Conservation (phyloP, 2,797 vertebrate species). For the Sardinella longiceps region DNA sequence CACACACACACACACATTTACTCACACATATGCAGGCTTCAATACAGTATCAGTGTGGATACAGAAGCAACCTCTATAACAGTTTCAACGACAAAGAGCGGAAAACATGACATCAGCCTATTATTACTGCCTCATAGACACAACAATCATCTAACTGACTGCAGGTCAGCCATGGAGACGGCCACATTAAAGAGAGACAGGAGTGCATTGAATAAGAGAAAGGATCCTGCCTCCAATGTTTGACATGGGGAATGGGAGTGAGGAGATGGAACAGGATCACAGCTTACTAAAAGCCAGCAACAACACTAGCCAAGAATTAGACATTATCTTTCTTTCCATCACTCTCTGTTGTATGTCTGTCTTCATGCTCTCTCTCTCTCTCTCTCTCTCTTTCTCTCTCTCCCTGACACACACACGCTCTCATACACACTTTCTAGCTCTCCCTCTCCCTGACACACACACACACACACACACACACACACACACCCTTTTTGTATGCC, state of each 20-base stretch:
- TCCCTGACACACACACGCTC: neutral
- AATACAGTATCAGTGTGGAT: neutral
- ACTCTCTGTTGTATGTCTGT: neutral
- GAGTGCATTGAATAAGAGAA: neutral
- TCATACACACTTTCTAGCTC: neutral
- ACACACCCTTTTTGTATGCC: neutral
- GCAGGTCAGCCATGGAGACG: neutral
- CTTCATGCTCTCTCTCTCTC: neutral
- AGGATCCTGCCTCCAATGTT: neutral
- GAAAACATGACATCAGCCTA: neutral
- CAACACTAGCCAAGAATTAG: conserved; percentile 5
- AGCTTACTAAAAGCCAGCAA: neutral
- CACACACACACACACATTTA: neutral
- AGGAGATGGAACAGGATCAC: neutral
- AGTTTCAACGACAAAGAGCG: neutral
- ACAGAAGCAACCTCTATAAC: neutral
- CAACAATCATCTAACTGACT: neutral
- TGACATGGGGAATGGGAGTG: neutral
- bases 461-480: neutral
- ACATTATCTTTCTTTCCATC: conserved; percentile 5
- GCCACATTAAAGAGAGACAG: neutral
- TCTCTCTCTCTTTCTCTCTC: neutral
- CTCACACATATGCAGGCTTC: too few species aligned
- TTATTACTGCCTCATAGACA: neutral
- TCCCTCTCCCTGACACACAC: neutral